A percentile compares a stretch with the other conserved stretches of the same genome.
These are phyloP conservation scores for Mormyrus iriodes DNA, from an alignment of 2,113 vertebrate genomes.

Conservation along the genomic window DNA sequence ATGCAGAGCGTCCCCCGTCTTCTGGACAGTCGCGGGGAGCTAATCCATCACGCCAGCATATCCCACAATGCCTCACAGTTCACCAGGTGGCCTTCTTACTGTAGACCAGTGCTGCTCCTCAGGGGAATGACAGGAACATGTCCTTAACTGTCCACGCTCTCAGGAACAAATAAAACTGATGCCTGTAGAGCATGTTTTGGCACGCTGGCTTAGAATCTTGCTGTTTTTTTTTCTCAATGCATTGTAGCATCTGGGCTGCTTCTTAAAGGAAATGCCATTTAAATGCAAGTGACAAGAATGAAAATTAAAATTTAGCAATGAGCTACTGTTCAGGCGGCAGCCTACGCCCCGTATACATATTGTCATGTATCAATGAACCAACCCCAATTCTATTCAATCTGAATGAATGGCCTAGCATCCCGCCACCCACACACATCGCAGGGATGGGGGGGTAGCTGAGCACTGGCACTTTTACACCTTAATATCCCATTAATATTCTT, in stretches of 20 bases:
- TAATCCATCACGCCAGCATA: neutral
- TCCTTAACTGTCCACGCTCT: neutral
- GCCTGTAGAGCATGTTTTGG: neutral
- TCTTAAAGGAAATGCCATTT: neutral
- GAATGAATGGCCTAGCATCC: neutral
- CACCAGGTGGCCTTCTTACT: neutral
- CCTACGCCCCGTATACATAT: too few relatives aligned
- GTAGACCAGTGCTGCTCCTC: neutral
- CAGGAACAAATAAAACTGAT: neutral
- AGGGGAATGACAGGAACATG: neutral
- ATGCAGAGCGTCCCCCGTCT: constrained; percentile 41
- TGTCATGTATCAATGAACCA: too few relatives aligned
- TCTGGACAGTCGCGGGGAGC: constrained; percentile 20
- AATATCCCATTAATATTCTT: neutral
- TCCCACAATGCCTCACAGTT: neutral
- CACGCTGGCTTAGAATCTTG: neutral
- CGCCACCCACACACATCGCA: neutral
- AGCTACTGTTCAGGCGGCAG: too few relatives aligned
- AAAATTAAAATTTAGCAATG: too few relatives aligned
- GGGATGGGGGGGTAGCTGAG: neutral
- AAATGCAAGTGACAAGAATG: neutral
- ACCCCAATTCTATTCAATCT: neutral
- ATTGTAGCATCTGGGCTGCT: neutral
- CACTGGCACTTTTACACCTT: neutral
- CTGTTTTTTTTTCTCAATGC: neutral